Base-by-base conservation (phyloP, 2,113 vertebrate species). In the Etheostoma spectabile region DNA sequence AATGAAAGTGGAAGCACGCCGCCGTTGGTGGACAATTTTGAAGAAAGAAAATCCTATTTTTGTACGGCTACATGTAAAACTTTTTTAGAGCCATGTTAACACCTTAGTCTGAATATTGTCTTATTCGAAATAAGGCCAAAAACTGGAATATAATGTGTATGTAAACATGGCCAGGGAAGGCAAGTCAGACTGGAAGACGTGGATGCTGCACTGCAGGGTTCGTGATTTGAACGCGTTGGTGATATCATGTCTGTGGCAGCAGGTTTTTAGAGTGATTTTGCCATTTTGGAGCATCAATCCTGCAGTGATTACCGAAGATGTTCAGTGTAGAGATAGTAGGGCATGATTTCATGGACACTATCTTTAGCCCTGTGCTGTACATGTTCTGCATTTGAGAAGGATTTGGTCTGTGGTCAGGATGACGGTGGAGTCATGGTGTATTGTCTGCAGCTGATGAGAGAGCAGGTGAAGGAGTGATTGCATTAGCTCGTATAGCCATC, bases 361-460 rank as follows among this genome's bases (percentile, higher is more conserved):
- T 82, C 67, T 82, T 68, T 46, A 78, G 63, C 22, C 24, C 27
- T 5, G 22, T 11, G 8, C 65, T 48, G 49, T 38, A 21, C 30
- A 5, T 3, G 27, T 4, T 0, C 0, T 48, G 61, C 16, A 74
- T 55, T 35, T 1, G 0, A 59, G n/a, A 45, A 15, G 5, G 14
- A 73, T 80, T 53, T 69, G 5, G 22, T 53, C 45, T 33, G 30
- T 30, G 27, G 27, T 30, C 61, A 16, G 45, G 3, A 55, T 68
- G 51, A 0, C n/a, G 18, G 38, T 35, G 35, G 24, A 56, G 45
- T 63, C 49, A 64, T 8, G 14, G 49, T 76, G 38, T 21, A 11
- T 59, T 55, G 48, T 67, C 16, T 1, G 11, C 1, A n/a, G 38
- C 24, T 18, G 53, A 72, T 38, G 27, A 65, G 38, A 21, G 46